These are phyloP conservation scores for Hypothenemus hampei DNA, from an alignment of 1,140 invertebrate genomes.

Conservation along the genomic window DNA sequence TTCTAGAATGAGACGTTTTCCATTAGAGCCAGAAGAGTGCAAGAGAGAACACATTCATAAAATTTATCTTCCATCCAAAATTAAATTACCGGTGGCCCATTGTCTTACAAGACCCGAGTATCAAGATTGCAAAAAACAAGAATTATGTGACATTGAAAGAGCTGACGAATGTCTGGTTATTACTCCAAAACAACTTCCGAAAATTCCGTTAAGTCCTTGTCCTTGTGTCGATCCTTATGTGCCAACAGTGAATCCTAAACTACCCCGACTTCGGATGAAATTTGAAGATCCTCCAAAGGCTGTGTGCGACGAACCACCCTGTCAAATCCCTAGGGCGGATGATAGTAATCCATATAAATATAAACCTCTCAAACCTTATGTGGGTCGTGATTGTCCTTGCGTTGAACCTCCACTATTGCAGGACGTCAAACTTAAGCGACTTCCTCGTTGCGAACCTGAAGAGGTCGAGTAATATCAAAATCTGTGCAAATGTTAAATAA, in stretches of 20 bases:
- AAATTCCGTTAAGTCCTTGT: slow-evolving; percentile 2
- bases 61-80: slow-evolving; percentile 12
- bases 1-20: neutral
- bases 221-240: slow-evolving; percentile 12
- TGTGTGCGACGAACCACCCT: slow-evolving; percentile 3
- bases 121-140: slow-evolving; percentile 4
- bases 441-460: slow-evolving; percentile 23
- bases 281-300: slow-evolving; percentile 10
- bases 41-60: neutral
- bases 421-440: slow-evolving; percentile 15
- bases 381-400: slow-evolving; percentile 21
- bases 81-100: slow-evolving; percentile 7
- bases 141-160: slow-evolving; percentile 4
- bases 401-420: slow-evolving; percentile 25
- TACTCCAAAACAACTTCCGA: slow-evolving; percentile 14
- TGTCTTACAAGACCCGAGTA: slow-evolving; percentile 9
- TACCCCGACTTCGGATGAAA: slow-evolving; percentile 6
- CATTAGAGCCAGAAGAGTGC: slow-evolving; percentile 10
- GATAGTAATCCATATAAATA: slow-evolving; percentile 15
- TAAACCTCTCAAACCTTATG: slow-evolving; percentile 22
- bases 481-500: no score
- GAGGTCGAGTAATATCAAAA: no score
- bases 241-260: slow-evolving; percentile 4
- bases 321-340: slow-evolving; percentile 22
- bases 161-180: slow-evolving; percentile 24